A percentile compares a stretch with the other conserved stretches of the same genome.
Evolutionary conservation across 1,140 invertebrate species (phyloP).

Genomic region (Ips typographus): DNA sequence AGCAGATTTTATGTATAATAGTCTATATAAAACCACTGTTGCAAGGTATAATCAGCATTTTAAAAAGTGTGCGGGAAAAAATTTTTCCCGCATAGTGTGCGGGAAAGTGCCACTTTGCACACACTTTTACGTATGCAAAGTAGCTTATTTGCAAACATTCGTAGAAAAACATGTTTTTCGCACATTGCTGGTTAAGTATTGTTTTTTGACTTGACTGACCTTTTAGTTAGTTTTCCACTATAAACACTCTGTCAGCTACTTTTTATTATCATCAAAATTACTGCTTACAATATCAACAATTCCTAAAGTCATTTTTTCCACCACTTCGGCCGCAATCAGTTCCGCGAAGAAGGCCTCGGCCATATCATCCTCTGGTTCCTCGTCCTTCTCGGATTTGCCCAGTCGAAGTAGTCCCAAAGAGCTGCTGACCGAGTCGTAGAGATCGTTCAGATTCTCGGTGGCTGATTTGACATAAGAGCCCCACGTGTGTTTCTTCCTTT

Average conservation of each 20-base stretch:
- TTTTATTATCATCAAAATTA: constrained; percentile 2
- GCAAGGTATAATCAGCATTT: too few species aligned
- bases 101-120: too few species aligned
- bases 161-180: too few species aligned
- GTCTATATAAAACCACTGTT: too few species aligned
- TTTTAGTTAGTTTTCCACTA: neutral
- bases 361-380: neutral
- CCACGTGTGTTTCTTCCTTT: constrained; percentile 15
- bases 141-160: too few species aligned
- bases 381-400: neutral
- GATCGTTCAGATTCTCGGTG: constrained; percentile 14
- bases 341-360: constrained; percentile 6
- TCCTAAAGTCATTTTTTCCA: constrained; percentile 5
- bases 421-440: constrained; percentile 12
- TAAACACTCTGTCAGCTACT: neutral
- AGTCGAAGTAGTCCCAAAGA: constrained; percentile 1
- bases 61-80: too few species aligned
- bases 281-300: constrained; percentile 5
- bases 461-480: constrained; percentile 6
- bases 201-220: too few species aligned
- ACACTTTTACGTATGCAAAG: too few species aligned
- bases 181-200: too few species aligned
- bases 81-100: too few species aligned
- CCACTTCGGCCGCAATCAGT: constrained; percentile 11
- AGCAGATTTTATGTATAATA: too few species aligned